Evolutionary conservation across 2,797 vertebrate genomes (phyloP).

Genomic region (Hydrocynus forskahlii): DNA sequence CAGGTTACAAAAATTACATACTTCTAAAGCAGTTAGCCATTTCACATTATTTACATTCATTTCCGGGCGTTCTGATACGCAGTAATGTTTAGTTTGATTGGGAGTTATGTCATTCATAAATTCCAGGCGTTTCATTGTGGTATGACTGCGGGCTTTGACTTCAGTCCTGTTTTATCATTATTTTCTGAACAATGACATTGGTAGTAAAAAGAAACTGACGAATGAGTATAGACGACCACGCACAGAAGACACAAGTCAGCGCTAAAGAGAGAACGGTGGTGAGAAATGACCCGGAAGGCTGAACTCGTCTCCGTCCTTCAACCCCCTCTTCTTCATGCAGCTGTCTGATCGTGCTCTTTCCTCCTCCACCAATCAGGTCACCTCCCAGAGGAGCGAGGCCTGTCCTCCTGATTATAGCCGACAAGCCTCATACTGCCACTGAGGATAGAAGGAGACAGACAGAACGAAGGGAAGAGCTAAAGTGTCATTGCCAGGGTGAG

Average conservation of each 20-base stretch:
- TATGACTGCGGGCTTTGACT: not conserved
- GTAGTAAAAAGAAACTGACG: not conserved
- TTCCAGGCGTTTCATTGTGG: not conserved
- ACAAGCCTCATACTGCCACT: slow-evolving; percentile 64
- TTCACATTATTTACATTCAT: not conserved
- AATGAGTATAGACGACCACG: not conserved
- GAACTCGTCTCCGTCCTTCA: slow-evolving; percentile 56
- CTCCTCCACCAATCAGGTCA: slow-evolving; percentile 63
- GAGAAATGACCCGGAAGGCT: slow-evolving; percentile 34
- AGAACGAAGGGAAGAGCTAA: slow-evolving; percentile 14
- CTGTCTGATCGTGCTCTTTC: slow-evolving; percentile 58
- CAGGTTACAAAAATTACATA: not conserved
- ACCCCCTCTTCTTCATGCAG: slow-evolving; percentile 25
- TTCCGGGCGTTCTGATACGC: not conserved
- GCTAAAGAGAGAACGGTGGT: slow-evolving; percentile 46
- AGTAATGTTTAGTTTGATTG: not conserved
- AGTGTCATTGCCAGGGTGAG: not conserved
- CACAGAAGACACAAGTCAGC: not conserved
- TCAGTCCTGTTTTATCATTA: not conserved
- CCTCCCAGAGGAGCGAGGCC: slow-evolving; percentile 56
- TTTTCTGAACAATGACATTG: not conserved
- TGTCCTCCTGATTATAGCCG: slow-evolving; percentile 69
- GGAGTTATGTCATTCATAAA: not conserved
- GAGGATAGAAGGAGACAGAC: slow-evolving; percentile 33
- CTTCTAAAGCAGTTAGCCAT: not conserved